A percentile compares a stretch with the other conserved stretches of the same genome.
These are phyloP conservation scores for Gastracanthus pulcherrimus DNA, from an alignment of 2,888 invertebrate genomes.

Conservation along the genomic window DNA sequence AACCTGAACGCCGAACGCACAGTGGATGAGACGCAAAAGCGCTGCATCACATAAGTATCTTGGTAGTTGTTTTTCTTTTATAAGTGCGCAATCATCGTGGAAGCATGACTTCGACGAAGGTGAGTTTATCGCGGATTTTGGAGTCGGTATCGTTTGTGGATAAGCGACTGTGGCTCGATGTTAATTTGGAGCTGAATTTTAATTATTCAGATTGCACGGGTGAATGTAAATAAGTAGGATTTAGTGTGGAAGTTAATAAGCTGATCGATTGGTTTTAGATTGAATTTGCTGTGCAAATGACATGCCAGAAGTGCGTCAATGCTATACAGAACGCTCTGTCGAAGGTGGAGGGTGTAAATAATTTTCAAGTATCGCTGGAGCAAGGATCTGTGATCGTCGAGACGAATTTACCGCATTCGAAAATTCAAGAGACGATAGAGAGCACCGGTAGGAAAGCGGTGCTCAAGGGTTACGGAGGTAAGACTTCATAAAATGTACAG, in stretches of 20 bases:
- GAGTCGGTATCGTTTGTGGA: no score
- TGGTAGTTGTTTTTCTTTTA: not conserved
- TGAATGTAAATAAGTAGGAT: not conserved
- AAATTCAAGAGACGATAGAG: slow-evolving; percentile 78
- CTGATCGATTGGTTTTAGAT: slow-evolving; percentile 79
- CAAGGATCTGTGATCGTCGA: slow-evolving; percentile 85
- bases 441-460: slow-evolving; percentile 85
- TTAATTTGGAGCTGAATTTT: no score
- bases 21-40: not conserved
- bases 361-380: slow-evolving; percentile 80
- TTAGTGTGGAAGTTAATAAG: not conserved
- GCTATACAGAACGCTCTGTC: slow-evolving; percentile 77
- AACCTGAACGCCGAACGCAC: slow-evolving; percentile 4
- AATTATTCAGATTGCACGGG: no score
- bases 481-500: slow-evolving; percentile 11
- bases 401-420: slow-evolving; percentile 81
- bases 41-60: slow-evolving; percentile 28
- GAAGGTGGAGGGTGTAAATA: slow-evolving; percentile 77
- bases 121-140: slow-evolving; percentile 7
- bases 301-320: slow-evolving; percentile 79
- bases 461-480: slow-evolving; percentile 88
- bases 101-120: slow-evolving; percentile 51
- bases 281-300: slow-evolving; percentile 84
- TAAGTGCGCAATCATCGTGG: not conserved
- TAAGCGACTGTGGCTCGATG: no score